phyloP scores from a whole-genome alignment of 1,140 invertebrate genomes.

The Cherax quadricarinatus region DNA sequence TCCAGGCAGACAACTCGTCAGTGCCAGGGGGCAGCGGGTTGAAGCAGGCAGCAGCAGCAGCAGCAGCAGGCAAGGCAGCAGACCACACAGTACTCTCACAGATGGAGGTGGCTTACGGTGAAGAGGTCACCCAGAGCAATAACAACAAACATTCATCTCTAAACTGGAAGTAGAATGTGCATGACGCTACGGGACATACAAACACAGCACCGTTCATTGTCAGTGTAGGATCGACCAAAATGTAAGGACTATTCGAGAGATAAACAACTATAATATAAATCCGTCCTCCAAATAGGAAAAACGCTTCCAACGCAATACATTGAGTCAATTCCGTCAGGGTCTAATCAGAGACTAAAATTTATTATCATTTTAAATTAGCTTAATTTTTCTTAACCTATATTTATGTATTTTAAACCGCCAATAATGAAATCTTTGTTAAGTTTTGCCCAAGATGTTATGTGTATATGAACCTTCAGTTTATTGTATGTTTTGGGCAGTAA shows the following conservation, averaged over 20 bases:
- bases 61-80: neutral
- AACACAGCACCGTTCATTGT: neutral
- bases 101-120: conserved; percentile 43
- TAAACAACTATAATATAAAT: too few relatives aligned
- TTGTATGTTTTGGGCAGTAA: too few relatives aligned
- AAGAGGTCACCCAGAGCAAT: neutral
- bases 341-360: too few relatives aligned
- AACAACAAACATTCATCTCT: neutral
- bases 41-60: neutral
- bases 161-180: conserved; percentile 1
- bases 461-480: too few relatives aligned
- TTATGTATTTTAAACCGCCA: too few relatives aligned
- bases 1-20: conserved; percentile 24
- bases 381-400: too few relatives aligned
- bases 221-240: neutral
- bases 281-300: too few relatives aligned
- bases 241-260: neutral
- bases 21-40: neutral
- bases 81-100: conserved; percentile 25
- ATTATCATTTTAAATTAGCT: too few relatives aligned
- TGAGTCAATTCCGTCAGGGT: too few relatives aligned
- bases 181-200: neutral
- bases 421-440: too few relatives aligned
- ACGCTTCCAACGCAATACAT: too few relatives aligned
- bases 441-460: too few relatives aligned